A percentile compares a stretch with the other conserved stretches of the same genome.
These are phyloP conservation scores for Nemapogon koenigi DNA, from an alignment of 2,888 invertebrate genomes.

Conservation along the genomic window DNA sequence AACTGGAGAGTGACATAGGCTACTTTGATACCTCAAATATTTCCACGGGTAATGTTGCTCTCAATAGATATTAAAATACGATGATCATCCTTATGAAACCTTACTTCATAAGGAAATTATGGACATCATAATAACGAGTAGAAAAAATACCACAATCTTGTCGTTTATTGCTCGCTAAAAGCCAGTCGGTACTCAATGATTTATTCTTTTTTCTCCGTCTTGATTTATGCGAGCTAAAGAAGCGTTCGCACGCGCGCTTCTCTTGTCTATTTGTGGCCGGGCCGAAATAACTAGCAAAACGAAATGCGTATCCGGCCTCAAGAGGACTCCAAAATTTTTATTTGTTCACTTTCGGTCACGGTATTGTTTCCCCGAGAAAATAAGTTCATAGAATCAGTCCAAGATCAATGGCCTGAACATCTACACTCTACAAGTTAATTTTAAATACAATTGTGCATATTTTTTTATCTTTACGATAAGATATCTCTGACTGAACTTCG, in stretches of 20 bases:
- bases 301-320: conserved; percentile 40
- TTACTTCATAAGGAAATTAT: too few species aligned
- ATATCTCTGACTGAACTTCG: too few species aligned
- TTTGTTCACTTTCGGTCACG: conserved; percentile 2
- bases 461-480: too few species aligned
- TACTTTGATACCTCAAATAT: too few species aligned
- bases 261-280: conserved; percentile 40
- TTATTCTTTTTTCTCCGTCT: conserved; percentile 31
- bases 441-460: too few species aligned
- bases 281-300: conserved; percentile 46
- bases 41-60: too few species aligned
- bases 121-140: conserved; percentile 5
- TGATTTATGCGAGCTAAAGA: conserved; percentile 37
- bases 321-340: conserved; percentile 10
- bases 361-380: conserved; percentile 3
- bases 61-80: too few species aligned
- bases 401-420: too few species aligned
- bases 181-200: conserved; percentile 27
- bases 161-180: conserved; percentile 29
- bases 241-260: conserved; percentile 31
- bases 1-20: too few species aligned
- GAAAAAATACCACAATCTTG: conserved; percentile 24
- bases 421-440: too few species aligned
- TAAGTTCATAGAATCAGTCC: too few species aligned
- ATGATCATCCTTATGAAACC: too few species aligned